Base-by-base conservation (phyloP, 2,797 vertebrate species). In the Intellagama lesueurii region DNA sequence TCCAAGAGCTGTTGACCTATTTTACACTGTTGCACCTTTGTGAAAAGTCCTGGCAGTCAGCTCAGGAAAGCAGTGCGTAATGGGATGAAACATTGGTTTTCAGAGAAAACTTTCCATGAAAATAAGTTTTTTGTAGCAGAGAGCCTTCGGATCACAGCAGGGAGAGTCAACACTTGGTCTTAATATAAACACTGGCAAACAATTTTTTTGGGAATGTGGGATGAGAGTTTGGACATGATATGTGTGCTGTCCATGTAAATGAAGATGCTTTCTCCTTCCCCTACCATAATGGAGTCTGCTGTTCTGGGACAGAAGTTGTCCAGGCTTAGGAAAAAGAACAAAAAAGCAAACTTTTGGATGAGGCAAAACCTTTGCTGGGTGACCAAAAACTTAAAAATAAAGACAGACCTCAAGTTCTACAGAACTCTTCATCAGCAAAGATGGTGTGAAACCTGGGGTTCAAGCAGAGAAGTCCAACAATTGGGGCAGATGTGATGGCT, bases 1-100 rank as follows among this genome's bases (percentile, higher is more conserved):
- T 88, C 78, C 9, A 28, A 56, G 83, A 44, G 87, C 89, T n/a
- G 69, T 83, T 92, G 92, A 93, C 91, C 92, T 93, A 72, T 91
- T 96, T 94, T 94, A 91, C 85, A 93, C 85, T 89, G 35, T 91
- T 93, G 76, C n/a, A 70, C 40, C 75, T 95, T 90, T 88, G 0
- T 83, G 88, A 84, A 93, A 91, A 94, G 91, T 52, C 30, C 72
- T 80, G 91, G 81, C 90, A 76, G 70, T 22, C 3, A 26, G 88
- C 85, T 35, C 81, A 89, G 68, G 78, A 76, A 83, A 88, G 80
- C 14, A 9, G 86, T 86, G 47, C 17, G 64, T 90, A 80, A 83
- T 76, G 89, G 28, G 60, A 88, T 79, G 85, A 87, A 90, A 82
- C 1, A 0, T n/a, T 9, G 26, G 76, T 88, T 89, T 40, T 86